Percentiles rank a stretch among this genome's conserved stretches.
These are phyloP conservation scores for Mesembrinibis cayennensis DNA, from an alignment of 2,113 vertebrate species.

Conservation along the genomic window DNA sequence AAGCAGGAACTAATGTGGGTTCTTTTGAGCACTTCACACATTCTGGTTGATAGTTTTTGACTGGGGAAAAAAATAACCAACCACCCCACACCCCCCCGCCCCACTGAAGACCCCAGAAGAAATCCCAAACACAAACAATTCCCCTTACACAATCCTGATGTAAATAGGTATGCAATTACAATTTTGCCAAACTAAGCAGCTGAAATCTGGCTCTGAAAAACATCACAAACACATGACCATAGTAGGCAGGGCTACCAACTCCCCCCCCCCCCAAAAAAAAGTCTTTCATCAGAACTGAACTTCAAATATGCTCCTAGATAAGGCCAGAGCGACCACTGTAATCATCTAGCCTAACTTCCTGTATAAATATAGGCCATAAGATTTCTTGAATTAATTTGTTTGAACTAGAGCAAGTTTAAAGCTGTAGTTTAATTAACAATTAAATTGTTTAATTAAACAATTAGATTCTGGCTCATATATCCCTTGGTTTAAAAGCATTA, in stretches of 20 bases:
- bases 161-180: not conserved
- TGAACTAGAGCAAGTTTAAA: conserved; percentile 4
- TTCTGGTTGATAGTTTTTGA: not conserved
- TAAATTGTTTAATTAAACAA: not conserved
- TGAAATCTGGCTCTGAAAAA: not conserved
- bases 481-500: not conserved
- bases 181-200: not conserved
- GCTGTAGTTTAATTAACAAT: conserved; percentile 14
- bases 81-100: not conserved
- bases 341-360: not conserved
- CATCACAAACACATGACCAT: not conserved
- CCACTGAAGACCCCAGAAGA: not conserved
- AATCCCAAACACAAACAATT: not conserved
- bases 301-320: not conserved
- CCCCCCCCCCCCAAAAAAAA: not conserved
- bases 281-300: not conserved
- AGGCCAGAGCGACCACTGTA: not conserved
- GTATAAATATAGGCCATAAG: not conserved
- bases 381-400: not conserved
- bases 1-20: not conserved
- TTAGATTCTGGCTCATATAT: not conserved
- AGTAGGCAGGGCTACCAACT: not conserved
- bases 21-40: not conserved
- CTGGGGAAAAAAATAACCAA: not conserved
- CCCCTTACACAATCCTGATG: not conserved